Conservation (phyloP, 64 coral and sea anemone species). For the Actinia equina region DNA sequence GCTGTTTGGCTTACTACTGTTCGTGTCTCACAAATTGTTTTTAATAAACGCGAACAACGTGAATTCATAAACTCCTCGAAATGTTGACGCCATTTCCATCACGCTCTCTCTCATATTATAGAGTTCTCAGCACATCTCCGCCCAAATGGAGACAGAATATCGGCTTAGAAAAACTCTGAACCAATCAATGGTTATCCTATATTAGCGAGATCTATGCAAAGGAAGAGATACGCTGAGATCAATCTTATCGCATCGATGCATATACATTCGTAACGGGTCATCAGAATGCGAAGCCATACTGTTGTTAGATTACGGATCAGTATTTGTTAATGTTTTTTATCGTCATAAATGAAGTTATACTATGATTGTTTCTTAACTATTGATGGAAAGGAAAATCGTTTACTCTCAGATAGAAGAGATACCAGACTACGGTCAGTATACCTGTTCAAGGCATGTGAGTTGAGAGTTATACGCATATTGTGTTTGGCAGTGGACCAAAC, state of each 20-base stretch:
- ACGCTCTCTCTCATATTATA: not conserved
- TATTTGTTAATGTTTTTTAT: too few species aligned
- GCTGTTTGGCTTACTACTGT: not conserved
- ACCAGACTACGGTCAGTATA: not conserved
- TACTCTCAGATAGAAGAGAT: not conserved
- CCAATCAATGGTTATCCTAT: not conserved
- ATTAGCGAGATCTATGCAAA: not conserved
- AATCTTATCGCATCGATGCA: not conserved
- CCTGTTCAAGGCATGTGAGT: too few species aligned
- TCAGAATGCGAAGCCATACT: not conserved
- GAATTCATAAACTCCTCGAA: not conserved
- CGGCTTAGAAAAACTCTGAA: not conserved
- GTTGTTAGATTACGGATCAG: too few species aligned
- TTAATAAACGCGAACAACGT: not conserved
- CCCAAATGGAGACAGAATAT: not conserved
- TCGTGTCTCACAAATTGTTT: not conserved
- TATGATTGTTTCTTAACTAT: not conserved
- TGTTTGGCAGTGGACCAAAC: too few species aligned
- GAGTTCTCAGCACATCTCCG: not conserved
- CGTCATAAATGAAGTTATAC: not conserved
- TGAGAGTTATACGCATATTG: too few species aligned
- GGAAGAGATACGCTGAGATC: not conserved
- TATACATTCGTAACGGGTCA: not conserved
- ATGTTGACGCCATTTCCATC: not conserved
- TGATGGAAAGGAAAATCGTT: not conserved